Percentiles rank a stretch among this genome's conserved stretches.
Evolutionary conservation across 2,113 vertebrate species (phyloP).

Genomic region (Silurus glanis): DNA sequence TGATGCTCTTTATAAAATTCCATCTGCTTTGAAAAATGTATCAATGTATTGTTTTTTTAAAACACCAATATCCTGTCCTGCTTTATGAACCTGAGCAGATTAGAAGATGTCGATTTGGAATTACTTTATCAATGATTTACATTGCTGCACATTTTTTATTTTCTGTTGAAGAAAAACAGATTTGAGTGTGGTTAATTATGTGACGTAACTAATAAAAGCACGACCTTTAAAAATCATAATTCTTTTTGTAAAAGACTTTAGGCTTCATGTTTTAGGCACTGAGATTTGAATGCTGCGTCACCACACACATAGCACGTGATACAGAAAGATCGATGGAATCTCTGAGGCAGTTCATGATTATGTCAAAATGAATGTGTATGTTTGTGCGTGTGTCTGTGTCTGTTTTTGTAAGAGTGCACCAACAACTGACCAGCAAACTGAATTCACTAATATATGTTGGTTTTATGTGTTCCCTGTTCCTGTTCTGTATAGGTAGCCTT

Average conservation of each 20-base stretch:
- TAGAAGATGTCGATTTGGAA: neutral
- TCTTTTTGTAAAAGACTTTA: neutral
- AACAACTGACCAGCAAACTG: slow-evolving; percentile 46
- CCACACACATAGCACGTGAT: slow-evolving; percentile 53
- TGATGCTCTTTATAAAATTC: neutral
- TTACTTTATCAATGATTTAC: neutral
- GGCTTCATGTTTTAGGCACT: neutral
- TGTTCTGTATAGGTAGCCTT: slow-evolving; percentile 61
- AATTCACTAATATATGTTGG: slow-evolving; percentile 50
- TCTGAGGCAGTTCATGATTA: slow-evolving; percentile 58
- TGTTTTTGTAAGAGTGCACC: slow-evolving; percentile 43
- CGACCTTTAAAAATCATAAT: neutral
- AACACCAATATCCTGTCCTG: neutral
- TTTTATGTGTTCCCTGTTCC: slow-evolving; percentile 43
- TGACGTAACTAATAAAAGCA: neutral
- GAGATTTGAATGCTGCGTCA: slow-evolving; percentile 47
- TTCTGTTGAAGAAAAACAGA: neutral
- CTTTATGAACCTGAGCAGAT: neutral
- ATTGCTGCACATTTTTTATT: neutral
- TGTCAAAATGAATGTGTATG: slow-evolving; percentile 58
- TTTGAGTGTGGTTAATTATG: neutral
- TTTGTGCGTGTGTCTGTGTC: slow-evolving; percentile 30
- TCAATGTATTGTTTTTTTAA: neutral
- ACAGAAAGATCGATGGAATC: slow-evolving; percentile 68
- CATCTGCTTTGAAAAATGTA: neutral